A percentile compares a stretch with the other conserved stretches of the same genome.
phyloP scores from a whole-genome alignment of 2,797 vertebrate species.

The Enteromius trimaculatus region DNA sequence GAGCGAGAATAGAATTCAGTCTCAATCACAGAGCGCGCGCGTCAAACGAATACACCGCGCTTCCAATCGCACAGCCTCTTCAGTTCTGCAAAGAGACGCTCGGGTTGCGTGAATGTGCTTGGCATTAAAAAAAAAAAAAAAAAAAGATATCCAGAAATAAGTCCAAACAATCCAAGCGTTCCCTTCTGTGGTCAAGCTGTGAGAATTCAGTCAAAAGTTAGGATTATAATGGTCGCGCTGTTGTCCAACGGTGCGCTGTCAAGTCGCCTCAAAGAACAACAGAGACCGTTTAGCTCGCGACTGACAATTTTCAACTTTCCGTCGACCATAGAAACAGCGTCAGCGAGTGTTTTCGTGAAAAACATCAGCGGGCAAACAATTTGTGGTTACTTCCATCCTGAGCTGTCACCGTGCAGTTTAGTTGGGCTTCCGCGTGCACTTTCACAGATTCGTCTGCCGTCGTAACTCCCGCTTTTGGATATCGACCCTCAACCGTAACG shows the following conservation, averaged over 20 bases:
- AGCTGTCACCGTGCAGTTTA: conserved; percentile 25
- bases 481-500: neutral
- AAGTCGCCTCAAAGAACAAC: conserved; percentile 29
- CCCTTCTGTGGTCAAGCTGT: neutral
- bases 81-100: conserved; percentile 11
- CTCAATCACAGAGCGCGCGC: neutral
- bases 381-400: conserved; percentile 51
- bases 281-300: conserved; percentile 11
- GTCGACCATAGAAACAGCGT: conserved; percentile 4
- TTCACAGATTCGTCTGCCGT: neutral
- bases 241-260: conserved; percentile 27
- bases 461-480: conserved; percentile 1
- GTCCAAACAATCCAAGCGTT: conserved; percentile 32
- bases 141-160: conserved; percentile 30
- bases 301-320: conserved; percentile 7
- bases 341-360: conserved; percentile 7
- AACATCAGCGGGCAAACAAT: conserved; percentile 2
- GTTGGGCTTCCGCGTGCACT: conserved; percentile 47
- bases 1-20: neutral
- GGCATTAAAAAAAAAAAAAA: conserved; percentile 1
- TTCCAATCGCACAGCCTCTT: neutral
- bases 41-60: conserved; percentile 5
- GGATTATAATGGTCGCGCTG: conserved; percentile 3
- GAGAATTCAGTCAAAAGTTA: conserved; percentile 27
- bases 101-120: conserved; percentile 5